A percentile compares a stretch with the other conserved stretches of the same genome.
These are phyloP conservation scores for Rhinogobio ventralis DNA, from an alignment of 2,797 vertebrate species.

Conservation along the genomic window DNA sequence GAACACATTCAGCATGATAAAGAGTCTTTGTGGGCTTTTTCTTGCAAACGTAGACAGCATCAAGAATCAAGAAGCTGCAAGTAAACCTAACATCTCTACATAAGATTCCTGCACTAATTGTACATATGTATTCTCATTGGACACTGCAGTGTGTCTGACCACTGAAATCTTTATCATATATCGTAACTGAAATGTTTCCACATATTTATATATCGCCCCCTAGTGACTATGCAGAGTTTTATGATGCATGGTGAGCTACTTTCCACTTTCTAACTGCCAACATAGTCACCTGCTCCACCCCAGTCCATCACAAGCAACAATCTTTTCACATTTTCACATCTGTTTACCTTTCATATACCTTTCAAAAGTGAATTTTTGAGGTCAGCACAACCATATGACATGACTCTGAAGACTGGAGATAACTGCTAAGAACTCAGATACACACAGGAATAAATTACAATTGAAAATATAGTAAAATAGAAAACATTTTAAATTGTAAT, in stretches of 20 bases:
- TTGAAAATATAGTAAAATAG: neutral
- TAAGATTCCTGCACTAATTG: neutral
- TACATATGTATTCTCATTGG: neutral
- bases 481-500: neutral
- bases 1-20: constrained; percentile 35
- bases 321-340: neutral
- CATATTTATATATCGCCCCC: neutral
- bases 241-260: neutral
- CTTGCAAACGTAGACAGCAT: neutral
- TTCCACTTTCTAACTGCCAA: neutral
- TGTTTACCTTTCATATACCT: neutral
- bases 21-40: constrained; percentile 31
- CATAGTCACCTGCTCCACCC: neutral
- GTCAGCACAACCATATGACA: neutral
- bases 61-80: constrained; percentile 23
- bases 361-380: neutral
- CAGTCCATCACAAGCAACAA: neutral
- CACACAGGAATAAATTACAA: neutral
- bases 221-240: constrained; percentile 5
- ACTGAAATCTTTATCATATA: neutral
- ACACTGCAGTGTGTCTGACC: neutral
- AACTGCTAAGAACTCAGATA: neutral
- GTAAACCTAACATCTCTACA: neutral
- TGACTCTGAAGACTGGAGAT: neutral
- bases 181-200: neutral